phyloP scores from a whole-genome alignment of 2,888 invertebrate species.

The Gibbula magus region DNA sequence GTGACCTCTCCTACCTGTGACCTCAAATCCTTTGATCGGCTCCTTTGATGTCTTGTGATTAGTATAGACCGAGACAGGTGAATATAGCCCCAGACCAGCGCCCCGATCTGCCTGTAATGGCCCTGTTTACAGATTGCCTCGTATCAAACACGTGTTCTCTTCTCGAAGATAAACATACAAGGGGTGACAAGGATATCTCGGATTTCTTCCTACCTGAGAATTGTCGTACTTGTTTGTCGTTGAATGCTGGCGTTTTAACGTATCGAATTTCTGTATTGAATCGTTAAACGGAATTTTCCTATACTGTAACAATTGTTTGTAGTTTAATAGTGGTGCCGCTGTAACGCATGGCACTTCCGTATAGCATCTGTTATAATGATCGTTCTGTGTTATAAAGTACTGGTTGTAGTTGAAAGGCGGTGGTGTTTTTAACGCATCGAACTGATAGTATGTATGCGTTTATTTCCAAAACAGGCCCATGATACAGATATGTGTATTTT shows the following conservation, averaged over 20 bases:
- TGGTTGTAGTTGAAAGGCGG: too few species aligned
- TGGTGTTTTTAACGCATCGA: too few species aligned
- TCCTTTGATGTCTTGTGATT: background rate
- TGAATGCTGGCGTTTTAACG: background rate
- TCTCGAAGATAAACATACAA: background rate
- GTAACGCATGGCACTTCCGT: too few species aligned
- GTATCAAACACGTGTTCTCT: background rate
- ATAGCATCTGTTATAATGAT: too few species aligned
- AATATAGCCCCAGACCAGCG: background rate
- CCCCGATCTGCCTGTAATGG: constrained; percentile 2
- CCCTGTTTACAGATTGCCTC: background rate
- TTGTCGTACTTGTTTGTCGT: background rate
- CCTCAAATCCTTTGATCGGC: background rate
- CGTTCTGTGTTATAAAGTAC: too few species aligned
- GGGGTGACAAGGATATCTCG: background rate
- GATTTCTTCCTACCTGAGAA: background rate
- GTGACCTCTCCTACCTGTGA: background rate
- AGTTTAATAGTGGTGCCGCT: too few species aligned
- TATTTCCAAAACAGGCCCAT: too few species aligned
- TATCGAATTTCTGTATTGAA: too few species aligned
- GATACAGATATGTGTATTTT: too few species aligned
- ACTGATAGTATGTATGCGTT: too few species aligned
- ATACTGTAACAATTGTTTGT: too few species aligned
- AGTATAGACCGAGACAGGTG: background rate
- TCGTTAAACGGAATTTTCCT: too few species aligned